These are phyloP conservation scores for Brotula barbata DNA, from an alignment of 2,797 vertebrate genomes.

Conservation along the genomic window DNA sequence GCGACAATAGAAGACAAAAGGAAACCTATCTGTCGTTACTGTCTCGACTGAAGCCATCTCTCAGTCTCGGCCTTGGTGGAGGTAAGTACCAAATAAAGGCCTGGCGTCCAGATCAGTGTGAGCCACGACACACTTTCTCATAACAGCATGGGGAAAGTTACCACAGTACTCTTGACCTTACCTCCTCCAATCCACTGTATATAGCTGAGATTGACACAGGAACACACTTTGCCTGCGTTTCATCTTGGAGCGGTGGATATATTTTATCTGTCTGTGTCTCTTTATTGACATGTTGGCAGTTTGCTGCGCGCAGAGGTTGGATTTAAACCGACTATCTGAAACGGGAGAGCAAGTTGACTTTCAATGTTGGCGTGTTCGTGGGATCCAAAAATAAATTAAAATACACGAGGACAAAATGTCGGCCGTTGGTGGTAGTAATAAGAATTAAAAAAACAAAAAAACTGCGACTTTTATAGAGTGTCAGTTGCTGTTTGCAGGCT, in stretches of 20 bases:
- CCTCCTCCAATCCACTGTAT: neutral
- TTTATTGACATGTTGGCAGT: slow-evolving; percentile 33
- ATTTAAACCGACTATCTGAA: slow-evolving; percentile 44
- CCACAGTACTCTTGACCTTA: neutral
- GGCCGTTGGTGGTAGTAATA: neutral
- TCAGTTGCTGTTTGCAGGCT: neutral
- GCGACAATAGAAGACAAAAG: slow-evolving; percentile 1
- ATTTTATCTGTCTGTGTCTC: neutral
- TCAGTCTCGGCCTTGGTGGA: slow-evolving; percentile 10
- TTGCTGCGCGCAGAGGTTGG: neutral
- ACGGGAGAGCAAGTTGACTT: slow-evolving; percentile 31
- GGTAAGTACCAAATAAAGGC: slow-evolving; percentile 47
- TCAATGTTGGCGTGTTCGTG: neutral
- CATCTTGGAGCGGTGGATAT: neutral
- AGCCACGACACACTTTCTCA: slow-evolving; percentile 6
- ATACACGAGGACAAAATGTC: neutral
- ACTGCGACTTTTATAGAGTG: neutral
- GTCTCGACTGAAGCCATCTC: slow-evolving; percentile 21
- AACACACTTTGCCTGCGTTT: neutral
- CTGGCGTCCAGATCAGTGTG: neutral
- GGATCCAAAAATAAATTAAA: slow-evolving; percentile 14
- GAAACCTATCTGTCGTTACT: slow-evolving; percentile 1
- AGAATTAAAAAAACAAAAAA: too few species aligned
- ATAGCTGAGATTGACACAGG: neutral
- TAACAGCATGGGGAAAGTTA: neutral